Evolutionary conservation across 2,888 invertebrate genomes (phyloP), one percentile per base, ranked within the genome.

Genomic region (Tromatobia lineatoria): DNA sequence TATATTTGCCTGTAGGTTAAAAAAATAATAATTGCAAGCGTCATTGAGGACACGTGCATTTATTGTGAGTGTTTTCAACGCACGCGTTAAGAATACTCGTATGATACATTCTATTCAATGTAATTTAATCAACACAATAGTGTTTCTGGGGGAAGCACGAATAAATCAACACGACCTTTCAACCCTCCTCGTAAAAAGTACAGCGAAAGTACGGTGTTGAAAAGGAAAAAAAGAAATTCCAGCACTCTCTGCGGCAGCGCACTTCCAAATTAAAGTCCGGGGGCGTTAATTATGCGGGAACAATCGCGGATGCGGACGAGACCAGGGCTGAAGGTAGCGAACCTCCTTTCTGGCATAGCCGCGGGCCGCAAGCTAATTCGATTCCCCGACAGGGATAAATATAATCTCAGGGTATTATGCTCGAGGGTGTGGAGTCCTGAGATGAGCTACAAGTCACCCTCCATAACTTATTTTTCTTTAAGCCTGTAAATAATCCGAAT

Each of bases 221-320:
- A 59, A 71, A 64, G 42, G 23, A 18, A 45, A 73, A 73, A 59
- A 71, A 71, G 45, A 42, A 71, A 66, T 18, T 18, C 52, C 29
- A 42, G 64, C 45, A 42, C 66, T 64, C 64, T 42, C 25, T 15
- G 47, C 47, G 25, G 59, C 52, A 66, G 42, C 45, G 64, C 38
- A 79, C 64, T 79, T 54, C 64, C 54, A 64, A 83, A 79, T 79
- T 78, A 54, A 54, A 84, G 69, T 64, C 66, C 75, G 52, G 42
- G 50, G 78, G 81, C 78, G 34, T 85, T 85, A 85, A 85, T 85
- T 82, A 85, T 85, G 80, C 74, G 73, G 50, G 82, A 85, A 85
- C 82, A 85, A 85, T 82, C 82, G 71, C 81, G 64, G 73, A 74
- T 66, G 50, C 54, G 23, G 66, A 38, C 29, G 70, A 47, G 47